These are phyloP conservation scores for Rosalia funebris DNA, from an alignment of 2,888 invertebrate species.

Conservation along the genomic window DNA sequence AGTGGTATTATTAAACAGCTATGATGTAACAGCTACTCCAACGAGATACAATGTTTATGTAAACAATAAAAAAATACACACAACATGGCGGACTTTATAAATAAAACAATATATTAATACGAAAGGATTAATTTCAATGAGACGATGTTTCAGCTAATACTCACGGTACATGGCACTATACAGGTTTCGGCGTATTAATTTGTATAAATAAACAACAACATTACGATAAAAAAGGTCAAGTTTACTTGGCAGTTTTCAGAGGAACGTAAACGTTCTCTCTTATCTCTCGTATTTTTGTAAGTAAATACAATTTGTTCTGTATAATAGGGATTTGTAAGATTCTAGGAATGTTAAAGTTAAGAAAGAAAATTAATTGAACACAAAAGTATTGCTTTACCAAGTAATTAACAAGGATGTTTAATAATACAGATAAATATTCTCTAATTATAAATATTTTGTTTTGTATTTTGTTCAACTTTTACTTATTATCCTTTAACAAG, in stretches of 20 bases:
- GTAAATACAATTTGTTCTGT: too few relatives aligned
- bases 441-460: too few relatives aligned
- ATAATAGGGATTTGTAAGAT: too few relatives aligned
- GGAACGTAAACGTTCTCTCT: background rate
- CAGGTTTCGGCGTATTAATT: constrained; percentile 4
- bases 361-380: too few relatives aligned
- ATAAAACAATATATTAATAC: background rate
- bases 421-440: too few relatives aligned
- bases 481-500: too few relatives aligned
- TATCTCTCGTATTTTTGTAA: too few relatives aligned
- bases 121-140: background rate
- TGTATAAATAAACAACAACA: background rate
- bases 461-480: too few relatives aligned
- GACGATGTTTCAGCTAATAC: background rate
- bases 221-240: constrained; percentile 16
- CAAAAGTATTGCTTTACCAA: too few relatives aligned
- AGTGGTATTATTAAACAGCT: background rate
- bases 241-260: constrained; percentile 4
- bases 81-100: background rate
- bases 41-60: background rate
- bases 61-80: background rate
- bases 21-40: background rate
- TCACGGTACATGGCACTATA: background rate
- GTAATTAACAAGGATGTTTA: too few relatives aligned
- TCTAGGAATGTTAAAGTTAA: too few relatives aligned